Conservation (phyloP, 2,888 invertebrate genomes). For the Trilocha varians region DNA sequence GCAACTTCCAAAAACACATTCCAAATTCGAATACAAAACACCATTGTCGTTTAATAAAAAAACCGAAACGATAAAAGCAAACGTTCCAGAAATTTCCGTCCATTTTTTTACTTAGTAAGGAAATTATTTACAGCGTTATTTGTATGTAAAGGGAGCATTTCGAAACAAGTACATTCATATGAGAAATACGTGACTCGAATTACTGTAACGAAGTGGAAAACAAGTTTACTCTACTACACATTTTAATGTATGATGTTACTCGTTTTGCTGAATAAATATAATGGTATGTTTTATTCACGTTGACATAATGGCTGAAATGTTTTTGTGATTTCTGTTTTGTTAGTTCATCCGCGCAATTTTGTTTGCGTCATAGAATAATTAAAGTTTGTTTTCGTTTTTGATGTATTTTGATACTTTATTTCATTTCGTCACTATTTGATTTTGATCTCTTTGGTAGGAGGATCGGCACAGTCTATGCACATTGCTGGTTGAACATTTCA, state of each 20-base stretch:
- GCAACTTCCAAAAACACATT: no score
- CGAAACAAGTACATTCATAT: conserved; percentile 21
- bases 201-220: conserved; percentile 19
- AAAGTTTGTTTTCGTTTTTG: no score
- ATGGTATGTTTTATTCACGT: conserved; percentile 1
- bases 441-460: no score
- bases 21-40: not conserved
- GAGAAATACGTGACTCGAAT: conserved; percentile 27
- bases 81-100: not conserved
- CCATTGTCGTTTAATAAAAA: no score
- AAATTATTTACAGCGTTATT: conserved; percentile 1
- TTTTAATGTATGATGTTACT: conserved; percentile 2
- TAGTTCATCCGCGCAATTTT: no score
- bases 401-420: no score
- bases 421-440: no score
- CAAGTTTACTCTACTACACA: conserved; percentile 7
- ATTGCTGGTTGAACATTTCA: no score
- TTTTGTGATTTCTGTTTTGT: no score
- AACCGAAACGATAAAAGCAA: not conserved
- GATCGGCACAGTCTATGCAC: no score
- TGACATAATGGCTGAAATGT: no score
- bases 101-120: not conserved
- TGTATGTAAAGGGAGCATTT: conserved; percentile 3
- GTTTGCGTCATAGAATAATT: no score
- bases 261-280: not conserved